Evolutionary conservation across 92 coral and sea anemone genomes (phyloP), one percentile per base, ranked within the genome.

Genomic region (Isaurus tuberculatus): DNA sequence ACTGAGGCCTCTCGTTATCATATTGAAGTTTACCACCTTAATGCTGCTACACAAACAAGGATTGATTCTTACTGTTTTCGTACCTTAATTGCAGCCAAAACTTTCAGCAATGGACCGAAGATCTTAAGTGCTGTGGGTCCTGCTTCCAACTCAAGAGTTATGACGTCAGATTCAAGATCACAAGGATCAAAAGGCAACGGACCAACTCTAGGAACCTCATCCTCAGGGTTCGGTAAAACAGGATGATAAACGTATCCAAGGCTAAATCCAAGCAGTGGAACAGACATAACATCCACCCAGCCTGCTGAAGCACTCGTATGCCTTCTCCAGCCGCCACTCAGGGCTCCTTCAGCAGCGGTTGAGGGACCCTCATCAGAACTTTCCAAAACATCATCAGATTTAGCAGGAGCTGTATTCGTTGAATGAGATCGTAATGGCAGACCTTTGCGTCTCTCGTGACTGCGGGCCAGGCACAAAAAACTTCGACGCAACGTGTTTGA

Each of bases 201-300:
- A 7, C 81, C 91, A 31, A 87, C 92, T 44, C 86, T 89, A 30
- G 98, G 89, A 11, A 91, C 93, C 37, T 90, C 91, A 61, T 71
- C 86, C 65, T 89, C 85, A 46, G 91, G 90, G 40, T 91, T 89
- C 14, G 92, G 98, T 49, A 94, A 84, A 65, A 97, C 74, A 14
- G 99, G 99, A 68, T 97, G 99, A 70, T 97, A 97, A 73, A 90
- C 84, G 85, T 97, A 97, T 40, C 95, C 93, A 77, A 97, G 83
- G 11, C 91, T 90, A 66, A 97, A 73, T 3, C 95, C 95, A 26
- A 97, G 90, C 36, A 94, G 88, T 9, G 99, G 99, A 2, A 95
- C 93, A 10, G 99, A 94, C 93, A 97, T 92, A 16, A 92, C 98
- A 75, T 97, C 98, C 17, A 94, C 91, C 99, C 99, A 97, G 29